These are phyloP conservation scores for Sinocyclocheilus rhinocerous DNA, from an alignment of 2,113 vertebrate species.

Conservation along the genomic window DNA sequence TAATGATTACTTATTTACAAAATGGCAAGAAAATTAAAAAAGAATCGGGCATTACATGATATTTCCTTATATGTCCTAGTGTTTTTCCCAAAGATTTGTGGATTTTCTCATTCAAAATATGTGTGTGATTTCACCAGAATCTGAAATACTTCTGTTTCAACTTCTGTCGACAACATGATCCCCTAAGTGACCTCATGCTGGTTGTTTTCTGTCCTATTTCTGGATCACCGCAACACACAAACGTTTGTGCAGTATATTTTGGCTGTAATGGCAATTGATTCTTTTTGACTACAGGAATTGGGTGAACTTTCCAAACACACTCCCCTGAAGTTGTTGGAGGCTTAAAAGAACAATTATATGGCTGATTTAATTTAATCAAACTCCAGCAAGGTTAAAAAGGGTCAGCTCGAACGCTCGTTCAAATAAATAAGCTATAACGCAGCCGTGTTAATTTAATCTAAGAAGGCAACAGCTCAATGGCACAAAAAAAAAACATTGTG, in stretches of 20 bases:
- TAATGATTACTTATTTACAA: too few relatives aligned
- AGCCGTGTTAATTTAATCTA: not conserved
- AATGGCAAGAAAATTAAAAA: too few relatives aligned
- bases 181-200: not conserved
- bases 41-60: not conserved
- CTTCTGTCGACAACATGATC: not conserved
- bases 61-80: not conserved
- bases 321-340: not conserved
- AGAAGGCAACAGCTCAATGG: constrained; percentile 2
- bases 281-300: not conserved
- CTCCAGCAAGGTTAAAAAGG: constrained; percentile 32
- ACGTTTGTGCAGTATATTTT: not conserved
- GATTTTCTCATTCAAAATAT: not conserved
- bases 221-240: not conserved
- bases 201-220: not conserved
- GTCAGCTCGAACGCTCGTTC: not conserved
- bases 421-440: not conserved
- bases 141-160: not conserved
- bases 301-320: not conserved
- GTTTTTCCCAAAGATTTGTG: not conserved
- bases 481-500: not conserved
- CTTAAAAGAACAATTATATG: constrained; percentile 30
- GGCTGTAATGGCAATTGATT: not conserved
- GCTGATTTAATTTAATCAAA: constrained; percentile 41
- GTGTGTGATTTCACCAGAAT: too few relatives aligned